A percentile compares a stretch with the other conserved stretches of the same genome.
phyloP scores from a whole-genome alignment of 2,888 invertebrate genomes.

The Drosophila basisetae region DNA sequence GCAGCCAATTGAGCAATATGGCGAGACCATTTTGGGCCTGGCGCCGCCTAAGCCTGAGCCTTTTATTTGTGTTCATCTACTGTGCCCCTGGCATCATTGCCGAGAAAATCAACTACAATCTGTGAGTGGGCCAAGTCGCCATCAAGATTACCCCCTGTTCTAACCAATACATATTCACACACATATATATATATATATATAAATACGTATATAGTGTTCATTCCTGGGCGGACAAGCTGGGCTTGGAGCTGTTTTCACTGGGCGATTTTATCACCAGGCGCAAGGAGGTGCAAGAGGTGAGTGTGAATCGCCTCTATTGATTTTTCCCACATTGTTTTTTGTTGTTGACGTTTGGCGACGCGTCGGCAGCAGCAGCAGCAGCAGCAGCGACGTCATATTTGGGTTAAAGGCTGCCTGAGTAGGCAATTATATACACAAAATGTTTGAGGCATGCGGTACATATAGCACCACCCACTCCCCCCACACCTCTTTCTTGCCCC shows the following conservation, averaged over 20 bases:
- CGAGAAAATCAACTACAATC: conserved; percentile 85
- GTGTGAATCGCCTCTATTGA: conserved; percentile 69
- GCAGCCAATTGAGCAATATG: conserved; percentile 57
- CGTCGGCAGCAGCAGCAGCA: conserved; percentile 34
- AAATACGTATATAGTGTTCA: conserved; percentile 87
- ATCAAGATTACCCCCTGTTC: background rate
- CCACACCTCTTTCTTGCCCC: background rate
- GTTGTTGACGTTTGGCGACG: conserved; percentile 62
- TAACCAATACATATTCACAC: conserved; percentile 2
- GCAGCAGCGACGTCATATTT: conserved; percentile 63
- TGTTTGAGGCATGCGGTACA: conserved; percentile 45
- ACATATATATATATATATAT: conserved; percentile 11
- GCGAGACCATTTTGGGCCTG: conserved; percentile 66
- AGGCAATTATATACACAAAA: conserved; percentile 60
- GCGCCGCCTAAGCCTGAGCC: conserved; percentile 65
- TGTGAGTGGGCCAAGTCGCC: conserved; percentile 74
- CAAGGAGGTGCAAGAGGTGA: conserved; percentile 91
- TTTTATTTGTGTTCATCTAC: conserved; percentile 78
- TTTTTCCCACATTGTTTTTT: conserved; percentile 76
- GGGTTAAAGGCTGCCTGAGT: conserved; percentile 66
- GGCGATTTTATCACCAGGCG: conserved; percentile 92
- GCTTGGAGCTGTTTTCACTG: conserved; percentile 92
- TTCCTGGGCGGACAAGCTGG: conserved; percentile 93
- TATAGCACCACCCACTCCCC: background rate
- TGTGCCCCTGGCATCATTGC: conserved; percentile 83